Conservation (phyloP, 2,888 invertebrate genomes). For the Tuberolachnus salignus region DNA sequence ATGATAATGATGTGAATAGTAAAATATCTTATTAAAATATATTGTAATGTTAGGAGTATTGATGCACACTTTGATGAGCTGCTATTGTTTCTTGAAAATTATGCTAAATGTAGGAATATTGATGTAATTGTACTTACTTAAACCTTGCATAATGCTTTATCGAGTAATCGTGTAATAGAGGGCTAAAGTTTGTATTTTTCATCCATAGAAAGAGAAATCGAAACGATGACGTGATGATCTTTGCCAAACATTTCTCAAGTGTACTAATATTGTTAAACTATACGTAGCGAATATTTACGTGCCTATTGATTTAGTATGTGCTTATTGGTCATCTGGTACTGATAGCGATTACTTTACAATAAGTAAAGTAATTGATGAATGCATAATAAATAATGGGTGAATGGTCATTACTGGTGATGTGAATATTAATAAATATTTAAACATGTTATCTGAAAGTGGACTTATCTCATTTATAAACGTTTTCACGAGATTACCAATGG, state of each 20-base stretch:
- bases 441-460: conserved; percentile 2
- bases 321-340: background rate
- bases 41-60: conserved; percentile 10
- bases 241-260: background rate
- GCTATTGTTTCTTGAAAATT: background rate
- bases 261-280: background rate
- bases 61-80: background rate
- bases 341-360: conserved; percentile 9
- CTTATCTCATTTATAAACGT: conserved; percentile 13
- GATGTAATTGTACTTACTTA: conserved; percentile 16
- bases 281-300: background rate
- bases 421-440: conserved; percentile 14
- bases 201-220: conserved; percentile 17
- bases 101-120: background rate
- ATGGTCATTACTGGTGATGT: conserved; percentile 3
- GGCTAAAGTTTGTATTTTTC: background rate
- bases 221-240: conserved; percentile 6
- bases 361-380: background rate
- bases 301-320: conserved; percentile 17
- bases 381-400: background rate
- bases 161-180: conserved; percentile 1
- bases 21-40: conserved; percentile 5
- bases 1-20: background rate
- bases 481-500: background rate
- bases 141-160: background rate